A percentile compares a stretch with the other conserved stretches of the same genome.
Conservation (phyloP, 2,888 invertebrate genomes). For the Rhorus exstirpatorius region DNA sequence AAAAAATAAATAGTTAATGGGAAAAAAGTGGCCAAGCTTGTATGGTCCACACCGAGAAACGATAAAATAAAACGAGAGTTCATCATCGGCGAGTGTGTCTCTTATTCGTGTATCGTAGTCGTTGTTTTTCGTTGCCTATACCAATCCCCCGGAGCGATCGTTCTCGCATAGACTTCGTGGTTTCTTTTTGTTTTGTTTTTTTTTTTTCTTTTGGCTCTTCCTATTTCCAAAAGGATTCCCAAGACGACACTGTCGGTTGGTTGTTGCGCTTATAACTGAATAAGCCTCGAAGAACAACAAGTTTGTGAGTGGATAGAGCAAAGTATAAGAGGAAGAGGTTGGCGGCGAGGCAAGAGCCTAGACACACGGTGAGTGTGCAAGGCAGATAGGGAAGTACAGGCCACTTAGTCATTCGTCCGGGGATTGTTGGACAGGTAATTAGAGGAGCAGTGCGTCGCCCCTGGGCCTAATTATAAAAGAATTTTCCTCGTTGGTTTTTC, state of each 20-base stretch:
- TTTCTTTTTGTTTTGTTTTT: not conserved
- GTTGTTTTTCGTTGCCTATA: conserved; percentile 11
- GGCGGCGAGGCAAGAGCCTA: conserved; percentile 38
- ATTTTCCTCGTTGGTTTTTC: conserved; percentile 64
- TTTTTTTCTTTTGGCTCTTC: conserved; percentile 10
- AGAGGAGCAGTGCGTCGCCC: conserved; percentile 83
- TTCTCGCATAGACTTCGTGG: not conserved
- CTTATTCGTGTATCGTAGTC: conserved; percentile 37
- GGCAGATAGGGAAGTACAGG: conserved; percentile 62
- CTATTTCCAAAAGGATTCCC: conserved; percentile 42
- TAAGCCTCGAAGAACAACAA: conserved; percentile 68
- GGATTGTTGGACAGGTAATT: conserved; percentile 85
- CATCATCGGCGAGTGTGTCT: conserved; percentile 47
- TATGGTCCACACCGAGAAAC: not conserved
- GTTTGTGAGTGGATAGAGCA: conserved; percentile 15
- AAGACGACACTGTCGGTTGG: conserved; percentile 47
- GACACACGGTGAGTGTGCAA: conserved; percentile 51
- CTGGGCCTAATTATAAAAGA: conserved; percentile 85
- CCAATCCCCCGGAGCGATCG: conserved; percentile 42
- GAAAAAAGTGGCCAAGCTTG: not conserved
- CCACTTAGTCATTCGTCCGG: conserved; percentile 82
- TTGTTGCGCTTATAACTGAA: conserved; percentile 67
- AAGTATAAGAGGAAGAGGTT: conserved; percentile 27
- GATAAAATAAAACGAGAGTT: conserved; percentile 38
- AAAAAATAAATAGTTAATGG: no score